Percentiles rank a stretch among this genome's conserved stretches.
Conservation (phyloP, 2,113 vertebrate genomes). For the Trogon melanurus region DNA sequence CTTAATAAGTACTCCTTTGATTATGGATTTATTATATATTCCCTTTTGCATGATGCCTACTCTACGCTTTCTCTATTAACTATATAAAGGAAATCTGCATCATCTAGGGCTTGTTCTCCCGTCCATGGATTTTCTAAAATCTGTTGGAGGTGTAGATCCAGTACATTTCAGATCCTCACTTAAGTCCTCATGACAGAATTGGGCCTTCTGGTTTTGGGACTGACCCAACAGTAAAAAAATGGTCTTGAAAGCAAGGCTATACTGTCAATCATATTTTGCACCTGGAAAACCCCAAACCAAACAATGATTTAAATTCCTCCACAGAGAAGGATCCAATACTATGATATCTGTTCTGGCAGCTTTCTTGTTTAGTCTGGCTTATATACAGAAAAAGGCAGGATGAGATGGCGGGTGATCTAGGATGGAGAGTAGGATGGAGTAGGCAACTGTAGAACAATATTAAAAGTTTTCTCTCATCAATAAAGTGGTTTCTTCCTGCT, state of each 20-base stretch:
- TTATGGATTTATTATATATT: neutral
- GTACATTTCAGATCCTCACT: neutral
- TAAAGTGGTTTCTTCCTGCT: neutral
- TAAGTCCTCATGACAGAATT: neutral
- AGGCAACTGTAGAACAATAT: neutral
- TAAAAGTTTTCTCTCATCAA: neutral
- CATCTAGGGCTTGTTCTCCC: neutral
- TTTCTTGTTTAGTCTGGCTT: neutral
- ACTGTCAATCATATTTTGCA: neutral
- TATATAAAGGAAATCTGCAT: neutral
- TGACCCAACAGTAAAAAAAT: neutral
- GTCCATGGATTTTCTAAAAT: neutral
- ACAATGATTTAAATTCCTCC: neutral
- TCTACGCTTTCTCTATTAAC: neutral
- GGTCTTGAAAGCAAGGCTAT: neutral
- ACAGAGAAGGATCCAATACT: neutral
- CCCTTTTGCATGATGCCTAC: neutral
- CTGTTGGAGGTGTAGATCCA: neutral
- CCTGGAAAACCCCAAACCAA: neutral
- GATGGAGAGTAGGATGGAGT: neutral
- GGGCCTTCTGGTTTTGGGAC: rapidly evolving
- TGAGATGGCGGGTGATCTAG: neutral
- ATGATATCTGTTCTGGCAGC: neutral
- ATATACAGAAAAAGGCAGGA: neutral
- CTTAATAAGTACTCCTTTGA: neutral